A percentile compares a stretch with the other conserved stretches of the same genome.
These are phyloP conservation scores for Trididemnum nubilum DNA, from an alignment of 23 tunicate genomes.

Conservation along the genomic window DNA sequence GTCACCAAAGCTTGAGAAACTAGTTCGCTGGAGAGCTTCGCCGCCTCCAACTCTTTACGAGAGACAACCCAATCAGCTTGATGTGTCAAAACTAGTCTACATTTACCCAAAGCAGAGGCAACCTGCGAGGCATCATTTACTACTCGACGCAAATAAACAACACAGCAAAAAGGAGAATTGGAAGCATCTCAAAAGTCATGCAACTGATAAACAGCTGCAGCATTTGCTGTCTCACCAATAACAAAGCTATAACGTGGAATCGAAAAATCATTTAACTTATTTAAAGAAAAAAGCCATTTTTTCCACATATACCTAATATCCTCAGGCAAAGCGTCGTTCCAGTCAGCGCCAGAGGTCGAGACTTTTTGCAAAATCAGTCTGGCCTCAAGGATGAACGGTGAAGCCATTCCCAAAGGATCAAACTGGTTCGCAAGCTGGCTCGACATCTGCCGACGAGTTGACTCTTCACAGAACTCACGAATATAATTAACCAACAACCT, in stretches of 20 bases:
- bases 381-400: background rate
- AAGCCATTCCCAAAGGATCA: no score
- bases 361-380: background rate
- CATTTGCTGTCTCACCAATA: background rate
- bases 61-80: background rate
- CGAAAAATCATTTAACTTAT: background rate
- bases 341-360: background rate
- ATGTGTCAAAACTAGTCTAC: background rate
- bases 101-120: background rate
- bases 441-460: no score
- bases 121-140: no score
- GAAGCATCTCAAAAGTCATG: constrained; percentile 25
- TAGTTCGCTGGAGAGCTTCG: background rate
- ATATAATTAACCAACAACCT: no score
- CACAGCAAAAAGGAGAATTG: background rate
- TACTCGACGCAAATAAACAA: background rate
- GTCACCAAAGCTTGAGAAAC: no score
- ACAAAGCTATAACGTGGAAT: background rate
- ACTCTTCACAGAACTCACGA: no score
- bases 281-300: background rate
- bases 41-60: constrained; percentile 3
- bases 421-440: no score
- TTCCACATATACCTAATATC: background rate
- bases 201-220: background rate
- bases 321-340: background rate